Percentiles rank a stretch among this genome's conserved stretches.
These are phyloP conservation scores for Tortrix viridana DNA, from an alignment of 2,888 invertebrate genomes.

Conservation along the genomic window DNA sequence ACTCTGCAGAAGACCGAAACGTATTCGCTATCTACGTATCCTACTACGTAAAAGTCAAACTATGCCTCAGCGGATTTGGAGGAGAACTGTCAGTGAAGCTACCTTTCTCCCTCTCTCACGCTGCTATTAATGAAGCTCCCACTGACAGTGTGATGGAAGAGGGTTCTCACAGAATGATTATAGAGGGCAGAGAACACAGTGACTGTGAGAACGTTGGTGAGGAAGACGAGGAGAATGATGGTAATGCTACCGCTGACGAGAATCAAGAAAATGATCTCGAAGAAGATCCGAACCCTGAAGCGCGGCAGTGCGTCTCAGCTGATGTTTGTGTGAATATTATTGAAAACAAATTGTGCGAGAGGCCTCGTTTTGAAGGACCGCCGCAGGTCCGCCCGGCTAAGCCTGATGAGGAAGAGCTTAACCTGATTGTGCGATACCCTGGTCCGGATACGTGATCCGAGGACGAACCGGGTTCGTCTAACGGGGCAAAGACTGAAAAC, in stretches of 20 bases:
- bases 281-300: constrained; percentile 60
- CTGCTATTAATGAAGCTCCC: constrained; percentile 86
- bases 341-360: constrained; percentile 69
- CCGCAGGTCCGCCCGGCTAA: constrained; percentile 67
- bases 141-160: constrained; percentile 81
- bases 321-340: constrained; percentile 74
- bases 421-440: constrained; percentile 78
- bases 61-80: constrained; percentile 91
- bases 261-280: constrained; percentile 15
- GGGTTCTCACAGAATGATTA: constrained; percentile 75
- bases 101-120: constrained; percentile 92
- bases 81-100: constrained; percentile 91
- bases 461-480: constrained; percentile 56
- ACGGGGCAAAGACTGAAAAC: constrained; percentile 67
- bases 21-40: constrained; percentile 96
- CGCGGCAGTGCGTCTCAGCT: constrained; percentile 64
- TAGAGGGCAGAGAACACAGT: constrained; percentile 77
- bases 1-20: constrained; percentile 89
- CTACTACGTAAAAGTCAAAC: constrained; percentile 95
- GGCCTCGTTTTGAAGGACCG: constrained; percentile 66
- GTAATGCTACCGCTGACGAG: constrained; percentile 40
- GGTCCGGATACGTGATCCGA: constrained; percentile 83
- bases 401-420: constrained; percentile 74
- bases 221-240: constrained; percentile 51
- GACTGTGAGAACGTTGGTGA: constrained; percentile 57